Percentiles rank a stretch among this genome's conserved stretches.
Evolutionary conservation across 2,888 invertebrate species (phyloP).

Genomic region (Cryptophagus acutangulus): DNA sequence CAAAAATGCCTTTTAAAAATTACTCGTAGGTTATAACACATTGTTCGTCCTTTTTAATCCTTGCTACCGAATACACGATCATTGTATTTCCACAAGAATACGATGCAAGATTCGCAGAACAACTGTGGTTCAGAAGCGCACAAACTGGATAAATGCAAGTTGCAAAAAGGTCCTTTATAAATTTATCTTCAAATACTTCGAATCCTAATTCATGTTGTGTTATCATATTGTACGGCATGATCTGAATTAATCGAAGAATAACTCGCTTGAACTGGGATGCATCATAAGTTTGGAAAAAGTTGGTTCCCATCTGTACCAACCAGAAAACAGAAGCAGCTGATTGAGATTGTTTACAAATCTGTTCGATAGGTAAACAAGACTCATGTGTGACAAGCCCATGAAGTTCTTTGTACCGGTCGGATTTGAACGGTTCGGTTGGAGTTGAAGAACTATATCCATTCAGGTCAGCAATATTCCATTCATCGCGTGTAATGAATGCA

Average conservation of each 20-base stretch:
- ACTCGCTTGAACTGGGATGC: too few species aligned
- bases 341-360: too few species aligned
- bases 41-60: conserved; percentile 66
- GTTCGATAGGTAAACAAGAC: too few species aligned
- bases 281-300: too few species aligned
- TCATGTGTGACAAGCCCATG: conserved; percentile 67
- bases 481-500: conserved; percentile 50
- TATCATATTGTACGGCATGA: too few species aligned
- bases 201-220: conserved; percentile 77
- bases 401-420: conserved; percentile 55
- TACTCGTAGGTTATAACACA: conserved; percentile 79
- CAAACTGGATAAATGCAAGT: conserved; percentile 69
- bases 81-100: conserved; percentile 53
- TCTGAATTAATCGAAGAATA: too few species aligned
- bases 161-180: conserved; percentile 41
- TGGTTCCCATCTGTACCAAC: too few species aligned
- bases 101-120: conserved; percentile 75
- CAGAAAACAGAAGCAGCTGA: too few species aligned
- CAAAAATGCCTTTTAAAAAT: too few species aligned
- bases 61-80: conserved; percentile 57
- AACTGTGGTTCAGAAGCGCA: conserved; percentile 80
- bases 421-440: conserved; percentile 21
- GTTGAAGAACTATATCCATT: too few species aligned
- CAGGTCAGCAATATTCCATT: conserved; percentile 12
- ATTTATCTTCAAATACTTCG: conserved; percentile 78